Evolutionary conservation across 2,888 invertebrate species (phyloP), one percentile per base, ranked within the genome.

Genomic region (Phyto melanocephala): DNA sequence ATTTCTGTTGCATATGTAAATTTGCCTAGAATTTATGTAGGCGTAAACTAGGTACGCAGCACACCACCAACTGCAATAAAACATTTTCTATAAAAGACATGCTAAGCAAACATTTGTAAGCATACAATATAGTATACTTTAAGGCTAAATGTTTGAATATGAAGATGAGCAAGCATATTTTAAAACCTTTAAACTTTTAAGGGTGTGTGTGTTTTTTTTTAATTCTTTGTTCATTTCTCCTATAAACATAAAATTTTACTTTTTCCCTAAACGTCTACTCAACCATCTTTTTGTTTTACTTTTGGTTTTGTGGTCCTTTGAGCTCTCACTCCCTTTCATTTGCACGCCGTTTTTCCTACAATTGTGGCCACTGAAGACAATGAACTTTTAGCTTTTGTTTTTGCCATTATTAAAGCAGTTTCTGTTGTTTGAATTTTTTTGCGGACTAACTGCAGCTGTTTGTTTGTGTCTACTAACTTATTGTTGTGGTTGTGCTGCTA

Each of bases 381-480:
- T 82, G 82, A 82, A 82, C 82, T 71, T 79, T 82, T 42, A 56
- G 79, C 75, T 70, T 82, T 82, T 82, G 75, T 78, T 78, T 82
- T 82, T 58, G 78, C 78, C 58, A 28, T 65, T 65, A 17, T 28
- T 65, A 1, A 63, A 77, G 17, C 22, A 13, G 28, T 17, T 71
- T 60, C 54, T 65, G 24, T 45, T 63, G 45, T 45, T 28, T 33
- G 20, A 35, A 22, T 20, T 63, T 70, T 17, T 56, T 37, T 40
- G 5, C 24, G 20, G 35, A 54, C 71, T 71, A 78, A 75, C 67
- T 82, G 70, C 78, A 79, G 79, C 75, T 71, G 75, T 67, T 65
- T 79, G 68, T 58, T 24, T 68, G 40, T 77, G 71, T 75, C 70
- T 82, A 58, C 28, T 70, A 75, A 78, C 70, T 78, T 75, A 42